Percentiles rank a stretch among this genome's conserved stretches.
Evolutionary conservation across 2,888 invertebrate genomes (phyloP).

Genomic region (Pterostichus niger): DNA sequence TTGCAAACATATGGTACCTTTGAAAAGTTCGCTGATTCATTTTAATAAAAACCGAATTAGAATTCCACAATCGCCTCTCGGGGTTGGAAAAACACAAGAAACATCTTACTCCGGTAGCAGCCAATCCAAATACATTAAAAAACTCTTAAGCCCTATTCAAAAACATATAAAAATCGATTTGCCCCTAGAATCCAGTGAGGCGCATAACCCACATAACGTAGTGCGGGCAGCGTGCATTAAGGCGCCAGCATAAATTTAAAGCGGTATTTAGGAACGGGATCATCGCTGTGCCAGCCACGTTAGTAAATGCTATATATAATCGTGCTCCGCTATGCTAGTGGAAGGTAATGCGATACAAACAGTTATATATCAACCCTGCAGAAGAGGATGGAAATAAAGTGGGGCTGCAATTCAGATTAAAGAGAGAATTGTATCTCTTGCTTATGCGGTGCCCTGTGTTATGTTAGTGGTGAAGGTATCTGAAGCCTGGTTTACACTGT

Average conservation of each 20-base stretch:
- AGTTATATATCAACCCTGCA: slow-evolving; percentile 1
- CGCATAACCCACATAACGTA: not conserved
- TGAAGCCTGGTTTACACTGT: not conserved
- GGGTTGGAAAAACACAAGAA: slow-evolving; percentile 42
- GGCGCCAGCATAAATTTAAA: not conserved
- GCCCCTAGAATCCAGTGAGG: not conserved
- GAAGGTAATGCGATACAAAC: not conserved
- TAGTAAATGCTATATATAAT: not conserved
- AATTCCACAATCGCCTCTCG: slow-evolving; percentile 25
- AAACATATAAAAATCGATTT: slow-evolving; percentile 60
- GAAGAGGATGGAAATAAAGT: not conserved
- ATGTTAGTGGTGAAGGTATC: not conserved
- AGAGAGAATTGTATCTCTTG: not conserved
- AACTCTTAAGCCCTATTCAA: slow-evolving; percentile 53
- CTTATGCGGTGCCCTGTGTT: not conserved
- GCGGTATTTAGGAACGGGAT: not conserved
- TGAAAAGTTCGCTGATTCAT: not conserved
- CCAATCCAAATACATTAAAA: slow-evolving; percentile 54
- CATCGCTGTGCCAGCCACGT: not conserved
- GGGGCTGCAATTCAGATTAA: not conserved
- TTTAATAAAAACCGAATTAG: slow-evolving; percentile 37
- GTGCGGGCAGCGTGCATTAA: slow-evolving; percentile 19
- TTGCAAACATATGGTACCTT: no score
- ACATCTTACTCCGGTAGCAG: slow-evolving; percentile 41
- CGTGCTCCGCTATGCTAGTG: no score